Evolutionary conservation across 1,140 invertebrate genomes (phyloP).

Genomic region (Odontomachus brunneus): DNA sequence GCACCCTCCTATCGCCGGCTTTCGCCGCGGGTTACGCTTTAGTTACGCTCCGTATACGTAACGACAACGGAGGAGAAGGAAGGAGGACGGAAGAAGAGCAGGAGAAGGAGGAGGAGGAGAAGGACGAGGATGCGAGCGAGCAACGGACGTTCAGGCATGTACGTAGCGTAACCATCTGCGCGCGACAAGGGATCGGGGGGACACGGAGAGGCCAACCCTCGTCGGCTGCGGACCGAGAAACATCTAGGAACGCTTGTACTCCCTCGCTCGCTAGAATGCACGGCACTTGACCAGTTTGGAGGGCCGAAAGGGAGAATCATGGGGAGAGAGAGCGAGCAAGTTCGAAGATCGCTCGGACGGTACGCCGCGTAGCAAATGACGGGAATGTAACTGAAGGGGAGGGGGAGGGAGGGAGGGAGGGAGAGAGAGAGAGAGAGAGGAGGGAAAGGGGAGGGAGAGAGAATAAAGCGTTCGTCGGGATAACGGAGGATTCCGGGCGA

Average conservation of each 20-base stretch:
- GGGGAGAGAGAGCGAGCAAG: background rate
- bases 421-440: conserved; percentile 2
- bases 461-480: conserved; percentile 49
- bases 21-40: conserved; percentile 56
- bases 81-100: conserved; percentile 10
- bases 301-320: conserved; percentile 38
- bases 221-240: conserved; percentile 44
- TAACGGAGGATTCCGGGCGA: conserved; percentile 41
- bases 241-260: conserved; percentile 46
- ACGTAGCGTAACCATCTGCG: conserved; percentile 66
- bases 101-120: conserved; percentile 16
- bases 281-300: conserved; percentile 60
- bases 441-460: background rate
- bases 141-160: conserved; percentile 50
- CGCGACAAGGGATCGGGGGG: conserved; percentile 51
- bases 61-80: conserved; percentile 50
- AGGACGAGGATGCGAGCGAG: conserved; percentile 26
- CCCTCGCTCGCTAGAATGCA: conserved; percentile 56
- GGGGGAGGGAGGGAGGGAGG: no score
- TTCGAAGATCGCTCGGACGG: conserved; percentile 9
- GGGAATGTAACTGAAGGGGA: conserved; percentile 36
- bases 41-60: conserved; percentile 35
- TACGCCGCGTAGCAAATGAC: conserved; percentile 48
- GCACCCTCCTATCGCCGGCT: conserved; percentile 54
- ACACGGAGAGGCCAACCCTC: conserved; percentile 50